Conservation (phyloP, 2,888 invertebrate species). For the Drosophila gaucha region DNA sequence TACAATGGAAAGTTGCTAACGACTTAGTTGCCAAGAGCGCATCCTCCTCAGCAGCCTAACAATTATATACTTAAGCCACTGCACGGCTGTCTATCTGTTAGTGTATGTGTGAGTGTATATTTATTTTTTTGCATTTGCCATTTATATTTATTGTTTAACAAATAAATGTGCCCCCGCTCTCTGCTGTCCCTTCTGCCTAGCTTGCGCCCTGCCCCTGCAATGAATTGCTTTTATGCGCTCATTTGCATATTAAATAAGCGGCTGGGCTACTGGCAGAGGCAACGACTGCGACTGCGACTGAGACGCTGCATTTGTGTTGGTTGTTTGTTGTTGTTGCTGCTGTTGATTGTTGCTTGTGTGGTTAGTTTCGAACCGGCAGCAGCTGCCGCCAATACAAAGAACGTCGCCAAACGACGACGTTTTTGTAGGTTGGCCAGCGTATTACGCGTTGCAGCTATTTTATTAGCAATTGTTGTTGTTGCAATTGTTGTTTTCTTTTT, state of each 20-base stretch:
- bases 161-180: slow-evolving; percentile 46
- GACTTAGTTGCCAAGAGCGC: slow-evolving; percentile 57
- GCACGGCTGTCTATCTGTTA: neutral
- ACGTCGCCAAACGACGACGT: slow-evolving; percentile 38
- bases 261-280: slow-evolving; percentile 30
- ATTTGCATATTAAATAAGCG: slow-evolving; percentile 79
- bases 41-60: slow-evolving; percentile 64
- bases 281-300: slow-evolving; percentile 21
- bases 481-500: slow-evolving; percentile 12
- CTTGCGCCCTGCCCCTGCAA: slow-evolving; percentile 61
- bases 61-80: slow-evolving; percentile 49
- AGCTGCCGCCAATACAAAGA: slow-evolving; percentile 62
- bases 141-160: slow-evolving; percentile 70
- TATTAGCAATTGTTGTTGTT: slow-evolving; percentile 19
- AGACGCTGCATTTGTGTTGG: slow-evolving; percentile 58
- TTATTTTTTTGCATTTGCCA: slow-evolving; percentile 38
- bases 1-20: slow-evolving; percentile 26
- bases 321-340: slow-evolving; percentile 23
- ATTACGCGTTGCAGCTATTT: slow-evolving; percentile 56
- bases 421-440: slow-evolving; percentile 63
- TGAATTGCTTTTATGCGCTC: slow-evolving; percentile 77
- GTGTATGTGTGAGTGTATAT: neutral
- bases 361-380: slow-evolving; percentile 69
- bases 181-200: neutral
- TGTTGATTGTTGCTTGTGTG: slow-evolving; percentile 36